Conservation (phyloP, 2,797 vertebrate species). For the Philypnodon macrostomus region DNA sequence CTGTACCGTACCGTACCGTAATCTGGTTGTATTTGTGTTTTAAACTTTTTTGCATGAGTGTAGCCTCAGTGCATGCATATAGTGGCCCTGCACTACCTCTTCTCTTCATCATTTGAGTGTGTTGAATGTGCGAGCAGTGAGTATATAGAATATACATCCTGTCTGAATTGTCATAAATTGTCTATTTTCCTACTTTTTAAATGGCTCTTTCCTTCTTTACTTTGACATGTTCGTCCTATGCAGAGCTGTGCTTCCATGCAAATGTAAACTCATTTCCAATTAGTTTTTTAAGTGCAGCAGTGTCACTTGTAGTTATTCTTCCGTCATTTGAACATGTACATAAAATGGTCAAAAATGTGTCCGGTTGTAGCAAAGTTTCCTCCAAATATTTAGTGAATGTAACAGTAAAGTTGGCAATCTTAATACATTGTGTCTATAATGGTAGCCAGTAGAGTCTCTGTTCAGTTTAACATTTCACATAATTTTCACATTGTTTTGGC, state of each 20-base stretch:
- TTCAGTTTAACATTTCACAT: not conserved
- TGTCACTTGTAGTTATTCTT: no score
- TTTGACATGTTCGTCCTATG: conserved; percentile 9
- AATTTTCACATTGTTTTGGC: no score
- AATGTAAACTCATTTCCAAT: no score
- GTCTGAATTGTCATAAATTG: conserved; percentile 16
- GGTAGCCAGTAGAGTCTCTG: no score
- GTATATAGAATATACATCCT: conserved; percentile 18
- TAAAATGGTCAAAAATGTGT: no score
- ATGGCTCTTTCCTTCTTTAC: conserved; percentile 9
- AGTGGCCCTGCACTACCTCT: conserved; percentile 71
- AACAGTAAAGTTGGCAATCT: no score
- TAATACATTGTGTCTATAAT: no score
- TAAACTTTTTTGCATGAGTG: conserved; percentile 72
- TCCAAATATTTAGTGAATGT: no score
- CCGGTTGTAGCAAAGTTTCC: no score
- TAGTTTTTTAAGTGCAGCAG: no score
- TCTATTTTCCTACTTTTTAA: conserved; percentile 5
- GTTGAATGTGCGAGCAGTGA: conserved; percentile 10
- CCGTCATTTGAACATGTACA: no score
- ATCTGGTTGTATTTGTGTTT: conserved; percentile 63
- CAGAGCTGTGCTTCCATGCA: conserved; percentile 45
- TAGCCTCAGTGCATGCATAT: conserved; percentile 73
- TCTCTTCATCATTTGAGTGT: conserved; percentile 20
- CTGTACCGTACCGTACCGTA: conserved; percentile 63